Percentiles rank a stretch among this genome's conserved stretches.
Evolutionary conservation across 2,888 invertebrate species (phyloP).

Genomic region (Clepsis dumicolana): DNA sequence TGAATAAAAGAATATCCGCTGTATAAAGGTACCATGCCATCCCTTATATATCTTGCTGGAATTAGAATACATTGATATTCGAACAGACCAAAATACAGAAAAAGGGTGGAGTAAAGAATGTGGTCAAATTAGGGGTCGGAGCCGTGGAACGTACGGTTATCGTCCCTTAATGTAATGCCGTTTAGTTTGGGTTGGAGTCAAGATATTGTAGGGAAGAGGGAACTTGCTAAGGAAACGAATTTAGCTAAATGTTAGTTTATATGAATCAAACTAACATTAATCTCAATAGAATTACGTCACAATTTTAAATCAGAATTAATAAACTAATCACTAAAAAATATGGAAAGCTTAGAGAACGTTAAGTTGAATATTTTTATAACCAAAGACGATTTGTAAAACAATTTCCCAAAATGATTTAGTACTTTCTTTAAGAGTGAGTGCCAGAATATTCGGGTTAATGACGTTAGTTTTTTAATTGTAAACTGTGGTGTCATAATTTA

Average conservation of each 20-base stretch:
- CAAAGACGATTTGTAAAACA: no score
- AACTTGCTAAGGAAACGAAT: not conserved
- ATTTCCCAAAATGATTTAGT: no score
- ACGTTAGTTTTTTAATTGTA: no score
- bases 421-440: no score
- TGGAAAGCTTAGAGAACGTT: no score
- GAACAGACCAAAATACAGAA: slow-evolving; percentile 37
- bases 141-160: slow-evolving; percentile 20
- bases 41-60: slow-evolving; percentile 36
- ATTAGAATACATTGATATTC: slow-evolving; percentile 44
- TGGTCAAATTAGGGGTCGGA: slow-evolving; percentile 36
- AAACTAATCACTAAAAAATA: no score
- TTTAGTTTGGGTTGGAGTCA: slow-evolving; percentile 16
- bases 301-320: no score
- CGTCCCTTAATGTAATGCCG: slow-evolving; percentile 15
- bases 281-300: no score
- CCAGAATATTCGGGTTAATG: no score
- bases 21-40: slow-evolving; percentile 33
- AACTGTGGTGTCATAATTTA: no score
- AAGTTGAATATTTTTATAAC: no score
- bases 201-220: not conserved
- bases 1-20: slow-evolving; percentile 42
- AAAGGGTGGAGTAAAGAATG: slow-evolving; percentile 40
- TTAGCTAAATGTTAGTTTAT: not conserved
- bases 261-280: no score